Percentiles rank a stretch among this genome's conserved stretches.
These are phyloP conservation scores for Sciaenops ocellatus DNA, from an alignment of 2,797 vertebrate genomes.

Conservation along the genomic window DNA sequence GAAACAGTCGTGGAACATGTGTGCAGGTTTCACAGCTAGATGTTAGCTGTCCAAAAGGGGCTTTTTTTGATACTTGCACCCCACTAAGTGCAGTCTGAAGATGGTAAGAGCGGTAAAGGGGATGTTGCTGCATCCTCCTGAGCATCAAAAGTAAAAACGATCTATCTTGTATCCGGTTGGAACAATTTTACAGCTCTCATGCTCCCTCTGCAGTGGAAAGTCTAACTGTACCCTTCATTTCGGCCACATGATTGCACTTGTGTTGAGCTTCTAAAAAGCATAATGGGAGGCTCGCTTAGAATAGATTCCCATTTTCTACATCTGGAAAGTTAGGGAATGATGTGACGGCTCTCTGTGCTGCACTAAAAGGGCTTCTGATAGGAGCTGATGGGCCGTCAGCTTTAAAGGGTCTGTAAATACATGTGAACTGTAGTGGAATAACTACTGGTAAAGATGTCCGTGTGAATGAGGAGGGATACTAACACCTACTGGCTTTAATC, in stretches of 20 bases:
- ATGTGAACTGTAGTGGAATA: constrained; percentile 31
- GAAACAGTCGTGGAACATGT: background rate
- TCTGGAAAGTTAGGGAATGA: constrained; percentile 54
- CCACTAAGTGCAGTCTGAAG: constrained; percentile 8
- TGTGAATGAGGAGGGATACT: constrained; percentile 14
- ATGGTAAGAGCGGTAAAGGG: background rate
- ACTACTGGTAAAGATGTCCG: constrained; percentile 29
- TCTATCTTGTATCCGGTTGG: constrained; percentile 39
- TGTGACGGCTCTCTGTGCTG: constrained; percentile 52
- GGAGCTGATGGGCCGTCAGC: constrained; percentile 59
- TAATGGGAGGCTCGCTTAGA: constrained; percentile 60
- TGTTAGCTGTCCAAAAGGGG: background rate
- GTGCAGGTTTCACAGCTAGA: constrained; percentile 3
- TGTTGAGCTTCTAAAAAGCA: constrained; percentile 64
- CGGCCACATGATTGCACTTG: constrained; percentile 58
- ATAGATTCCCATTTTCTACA: constrained; percentile 51
- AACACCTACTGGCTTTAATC: constrained; percentile 66
- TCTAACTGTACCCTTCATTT: constrained; percentile 49
- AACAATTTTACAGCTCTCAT: constrained; percentile 58
- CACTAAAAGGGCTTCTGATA: constrained; percentile 54
- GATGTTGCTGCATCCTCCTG: constrained; percentile 27
- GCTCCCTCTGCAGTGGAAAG: constrained; percentile 42
- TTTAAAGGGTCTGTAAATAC: constrained; percentile 48
- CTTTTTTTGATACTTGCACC: background rate
- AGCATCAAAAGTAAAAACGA: constrained; percentile 59